Evolutionary conservation across 37 sponge, comb jelly and placozoan genomes (phyloP), one percentile per base, ranked within the genome.

Genomic region (Geodia barretti): DNA sequence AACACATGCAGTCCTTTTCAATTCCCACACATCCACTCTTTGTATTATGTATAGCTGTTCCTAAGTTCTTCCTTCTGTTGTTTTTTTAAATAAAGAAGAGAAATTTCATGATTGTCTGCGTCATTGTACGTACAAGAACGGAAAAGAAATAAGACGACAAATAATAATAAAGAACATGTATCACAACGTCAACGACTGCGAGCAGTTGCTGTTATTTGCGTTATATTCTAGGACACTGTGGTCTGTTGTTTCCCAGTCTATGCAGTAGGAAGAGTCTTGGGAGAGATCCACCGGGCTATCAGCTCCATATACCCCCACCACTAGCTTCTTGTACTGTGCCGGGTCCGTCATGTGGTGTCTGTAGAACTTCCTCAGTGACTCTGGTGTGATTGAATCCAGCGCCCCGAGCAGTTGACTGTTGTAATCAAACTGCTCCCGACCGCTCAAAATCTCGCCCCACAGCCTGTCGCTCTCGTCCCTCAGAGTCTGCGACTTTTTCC

Each of bases 381-480:
- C 0, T 4, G 35, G 35, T 33, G 69, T 62, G 1, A 91, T 34
- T 11, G 7, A 3, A 31, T 72, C 35, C 25, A 88, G 39, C 0
- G 74, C 38, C 59, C 42, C 41, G 0, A 66, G 60, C 30, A 83
- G 35, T 59, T 86, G 83, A 17, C 38, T 20, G 26, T 41, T 81
- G 11, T 37, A 77, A 36, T 86, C 70, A 72, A 95, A 95, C 78
- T 84, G 90, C 35, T 78, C 43, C 31, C 40, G 74, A 8, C 81
- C 69, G 3, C 68, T 66, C 19, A 3, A 26, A 8, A 95, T 54
- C 40, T 83, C 38, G 4, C 3, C 47, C 96, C 96, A 95, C 36
- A 88, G 35, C 2, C 81, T 37, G 7, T 75, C 42, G 31, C 72
- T 74, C n/a, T 62, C 72, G 32, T 85, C 90, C 1, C 40, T 25